A percentile compares a stretch with the other conserved stretches of the same genome.
These are phyloP conservation scores for Eclectus roratus DNA, from an alignment of 2,113 vertebrate genomes.

Conservation along the genomic window DNA sequence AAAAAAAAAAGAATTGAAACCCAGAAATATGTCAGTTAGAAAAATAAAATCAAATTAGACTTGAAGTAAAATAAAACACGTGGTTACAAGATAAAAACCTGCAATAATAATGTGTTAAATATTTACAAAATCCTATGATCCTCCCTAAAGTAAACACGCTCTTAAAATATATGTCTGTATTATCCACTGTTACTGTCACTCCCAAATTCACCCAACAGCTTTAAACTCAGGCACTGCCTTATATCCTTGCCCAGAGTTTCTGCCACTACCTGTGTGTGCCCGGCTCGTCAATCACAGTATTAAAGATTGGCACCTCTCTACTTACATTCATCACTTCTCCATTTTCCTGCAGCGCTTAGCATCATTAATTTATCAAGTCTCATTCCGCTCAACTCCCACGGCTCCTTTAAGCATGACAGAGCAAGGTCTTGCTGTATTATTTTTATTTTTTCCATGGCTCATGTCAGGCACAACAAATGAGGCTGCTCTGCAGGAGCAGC, in stretches of 20 bases:
- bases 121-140: background rate
- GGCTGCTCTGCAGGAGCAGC: background rate
- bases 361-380: conserved; percentile 60
- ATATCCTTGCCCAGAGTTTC: background rate
- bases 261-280: background rate
- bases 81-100: background rate
- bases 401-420: conserved; percentile 48
- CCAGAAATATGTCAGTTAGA: background rate
- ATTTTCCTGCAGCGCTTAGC: conserved; percentile 44
- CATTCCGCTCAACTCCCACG: conserved; percentile 43
- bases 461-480: conserved; percentile 25
- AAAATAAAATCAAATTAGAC: background rate
- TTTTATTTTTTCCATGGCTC: conserved; percentile 30
- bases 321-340: conserved; percentile 39
- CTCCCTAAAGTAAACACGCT: background rate
- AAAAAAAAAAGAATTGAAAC: background rate
- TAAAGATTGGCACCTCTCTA: conserved; percentile 34
- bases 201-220: background rate
- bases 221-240: background rate
- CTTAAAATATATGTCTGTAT: background rate
- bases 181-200: background rate
- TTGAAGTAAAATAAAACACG: background rate
- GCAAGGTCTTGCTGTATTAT: conserved; percentile 29
- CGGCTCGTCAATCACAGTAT: background rate
- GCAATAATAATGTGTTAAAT: background rate